Evolutionary conservation across 2,888 invertebrate species (phyloP).

Genomic region (Trichogramma dendrolimi): DNA sequence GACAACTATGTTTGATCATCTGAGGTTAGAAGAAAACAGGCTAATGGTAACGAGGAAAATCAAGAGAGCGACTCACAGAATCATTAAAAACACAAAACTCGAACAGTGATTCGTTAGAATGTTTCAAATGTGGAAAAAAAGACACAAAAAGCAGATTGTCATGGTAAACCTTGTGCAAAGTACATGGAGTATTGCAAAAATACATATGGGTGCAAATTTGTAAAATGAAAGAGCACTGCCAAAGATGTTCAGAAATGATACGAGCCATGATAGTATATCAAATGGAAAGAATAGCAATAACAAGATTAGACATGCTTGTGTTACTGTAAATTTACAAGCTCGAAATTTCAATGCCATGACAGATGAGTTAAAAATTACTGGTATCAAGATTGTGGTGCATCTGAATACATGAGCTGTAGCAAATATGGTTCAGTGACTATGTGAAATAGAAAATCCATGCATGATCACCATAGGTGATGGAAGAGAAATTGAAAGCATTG

Average conservation of each 20-base stretch:
- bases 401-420: conserved; percentile 36
- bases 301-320: too few species aligned
- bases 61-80: conserved; percentile 14
- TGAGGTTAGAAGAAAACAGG: conserved; percentile 25
- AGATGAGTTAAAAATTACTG: conserved; percentile 21
- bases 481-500: conserved; percentile 33
- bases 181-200: conserved; percentile 36
- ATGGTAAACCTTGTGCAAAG: too few species aligned
- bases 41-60: conserved; percentile 20
- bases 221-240: conserved; percentile 33
- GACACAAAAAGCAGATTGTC: conserved; percentile 33
- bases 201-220: conserved; percentile 35
- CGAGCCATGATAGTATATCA: too few species aligned
- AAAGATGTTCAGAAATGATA: conserved; percentile 31
- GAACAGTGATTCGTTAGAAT: too few species aligned
- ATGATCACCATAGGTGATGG: conserved; percentile 32
- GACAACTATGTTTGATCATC: conserved; percentile 16
- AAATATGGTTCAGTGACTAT: conserved; percentile 31
- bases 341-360: conserved; percentile 22
- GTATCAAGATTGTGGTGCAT: conserved; percentile 38
- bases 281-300: conserved; percentile 24
- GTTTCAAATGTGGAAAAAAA: conserved; percentile 24
- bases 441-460: conserved; percentile 22
- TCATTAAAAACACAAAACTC: conserved; percentile 6
- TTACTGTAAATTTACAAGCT: conserved; percentile 29